These are phyloP conservation scores for Takifugu ocellatus DNA, from an alignment of 2,797 vertebrate genomes.

Conservation along the genomic window DNA sequence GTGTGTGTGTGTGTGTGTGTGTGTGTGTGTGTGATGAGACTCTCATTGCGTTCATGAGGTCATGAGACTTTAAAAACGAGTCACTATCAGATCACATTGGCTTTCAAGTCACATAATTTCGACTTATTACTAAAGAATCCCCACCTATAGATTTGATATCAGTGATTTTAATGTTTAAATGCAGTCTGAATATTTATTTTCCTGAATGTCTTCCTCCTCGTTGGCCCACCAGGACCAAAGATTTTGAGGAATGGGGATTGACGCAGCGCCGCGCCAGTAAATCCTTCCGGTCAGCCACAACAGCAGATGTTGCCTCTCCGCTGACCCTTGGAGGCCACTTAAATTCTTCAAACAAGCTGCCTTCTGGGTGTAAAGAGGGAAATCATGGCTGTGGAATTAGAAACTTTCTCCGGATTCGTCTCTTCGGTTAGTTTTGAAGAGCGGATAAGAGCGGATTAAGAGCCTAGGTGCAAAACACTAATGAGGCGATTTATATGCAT, in stretches of 20 bases:
- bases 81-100: too few relatives aligned
- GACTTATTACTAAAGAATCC: too few relatives aligned
- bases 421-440: conserved; percentile 34
- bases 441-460: conserved; percentile 59
- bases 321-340: conserved; percentile 7
- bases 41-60: too few relatives aligned
- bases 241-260: conserved; percentile 46
- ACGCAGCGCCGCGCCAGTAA: conserved; percentile 2
- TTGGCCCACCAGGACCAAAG: conserved; percentile 33
- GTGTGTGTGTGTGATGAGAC: too few relatives aligned
- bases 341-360: conserved; percentile 8
- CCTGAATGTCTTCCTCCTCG: conserved; percentile 1
- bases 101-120: too few relatives aligned
- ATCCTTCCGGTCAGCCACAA: background rate
- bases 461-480: conserved; percentile 57
- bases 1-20: too few relatives aligned
- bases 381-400: conserved; percentile 38
- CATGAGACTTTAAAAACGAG: too few relatives aligned
- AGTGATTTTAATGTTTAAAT: too few relatives aligned
- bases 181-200: background rate
- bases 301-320: conserved; percentile 1
- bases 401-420: conserved; percentile 36
- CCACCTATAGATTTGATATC: too few relatives aligned
- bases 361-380: conserved; percentile 30
- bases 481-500: conserved; percentile 75